Percentiles rank a stretch among this genome's conserved stretches.
phyloP scores from a whole-genome alignment of 2,113 vertebrate genomes.

The Prochilodus magdalenae region DNA sequence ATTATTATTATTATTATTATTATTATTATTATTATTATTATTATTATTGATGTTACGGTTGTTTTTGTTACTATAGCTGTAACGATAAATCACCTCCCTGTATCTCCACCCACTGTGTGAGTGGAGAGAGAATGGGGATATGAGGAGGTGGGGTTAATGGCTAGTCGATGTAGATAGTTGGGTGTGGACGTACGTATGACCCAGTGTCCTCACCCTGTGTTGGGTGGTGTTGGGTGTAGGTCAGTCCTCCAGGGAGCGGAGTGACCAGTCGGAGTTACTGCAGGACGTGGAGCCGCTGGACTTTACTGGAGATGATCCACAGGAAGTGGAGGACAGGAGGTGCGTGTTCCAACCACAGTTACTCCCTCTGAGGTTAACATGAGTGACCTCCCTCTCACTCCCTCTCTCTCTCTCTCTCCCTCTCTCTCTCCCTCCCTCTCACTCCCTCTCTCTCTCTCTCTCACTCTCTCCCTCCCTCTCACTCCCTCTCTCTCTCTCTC shows the following conservation, averaged over 20 bases:
- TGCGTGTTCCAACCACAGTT: conserved; percentile 53
- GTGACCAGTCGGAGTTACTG: conserved; percentile 85
- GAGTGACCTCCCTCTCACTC: too few species aligned
- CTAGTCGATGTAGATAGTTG: too few species aligned
- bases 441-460: conserved; percentile 1
- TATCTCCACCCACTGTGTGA: too few species aligned
- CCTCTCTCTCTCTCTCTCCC: background rate
- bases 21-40: too few species aligned
- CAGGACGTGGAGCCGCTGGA: conserved; percentile 84
- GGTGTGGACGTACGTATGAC: background rate
- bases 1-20: too few species aligned
- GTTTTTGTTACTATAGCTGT: too few species aligned
- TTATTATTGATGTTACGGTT: too few species aligned
- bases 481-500: background rate
- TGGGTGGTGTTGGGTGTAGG: conserved; percentile 37
- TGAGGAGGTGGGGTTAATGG: too few species aligned
- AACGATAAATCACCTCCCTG: too few species aligned
- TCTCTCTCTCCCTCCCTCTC: background rate
- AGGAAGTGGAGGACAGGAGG: conserved; percentile 80
- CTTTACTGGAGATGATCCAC: conserved; percentile 83
- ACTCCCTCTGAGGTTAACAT: background rate
- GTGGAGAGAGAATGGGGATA: too few species aligned
- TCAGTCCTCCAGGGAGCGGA: conserved; percentile 51
- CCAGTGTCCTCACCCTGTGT: background rate
- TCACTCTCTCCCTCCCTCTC: conserved; percentile 17